Evolutionary conservation across 2,113 vertebrate species (phyloP).

Genomic region (Oophaga pumilio): DNA sequence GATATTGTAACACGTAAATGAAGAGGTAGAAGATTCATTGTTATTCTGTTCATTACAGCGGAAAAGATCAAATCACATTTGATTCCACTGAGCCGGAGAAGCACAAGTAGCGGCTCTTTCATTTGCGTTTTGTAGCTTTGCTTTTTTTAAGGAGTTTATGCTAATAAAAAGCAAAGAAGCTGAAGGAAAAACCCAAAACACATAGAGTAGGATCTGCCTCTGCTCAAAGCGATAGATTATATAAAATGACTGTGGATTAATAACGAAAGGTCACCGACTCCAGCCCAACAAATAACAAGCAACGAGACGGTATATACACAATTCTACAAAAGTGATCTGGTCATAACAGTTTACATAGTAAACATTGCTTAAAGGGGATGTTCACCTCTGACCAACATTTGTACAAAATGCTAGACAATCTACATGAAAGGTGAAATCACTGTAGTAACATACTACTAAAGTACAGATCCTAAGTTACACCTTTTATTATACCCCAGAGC

Average conservation of each 20-base stretch:
- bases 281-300: not conserved
- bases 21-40: constrained; percentile 53
- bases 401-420: too few species aligned
- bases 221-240: not conserved
- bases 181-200: not conserved
- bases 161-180: not conserved
- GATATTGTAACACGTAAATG: constrained; percentile 57
- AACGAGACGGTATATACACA: not conserved
- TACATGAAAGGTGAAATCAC: too few species aligned
- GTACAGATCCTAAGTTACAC: too few species aligned
- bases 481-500: too few species aligned
- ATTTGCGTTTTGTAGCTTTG: constrained; percentile 14
- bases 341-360: not conserved
- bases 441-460: too few species aligned
- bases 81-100: constrained; percentile 57
- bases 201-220: not conserved
- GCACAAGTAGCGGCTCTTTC: constrained; percentile 14
- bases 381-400: too few species aligned
- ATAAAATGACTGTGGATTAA: not conserved
- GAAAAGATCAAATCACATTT: constrained; percentile 61
- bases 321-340: not conserved
- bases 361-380: not conserved
- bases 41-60: constrained; percentile 59
- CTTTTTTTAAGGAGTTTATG: constrained; percentile 4
- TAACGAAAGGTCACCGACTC: not conserved